Base-by-base conservation (phyloP, 2,797 vertebrate genomes). In the Oreonectes daqikongensis region DNA sequence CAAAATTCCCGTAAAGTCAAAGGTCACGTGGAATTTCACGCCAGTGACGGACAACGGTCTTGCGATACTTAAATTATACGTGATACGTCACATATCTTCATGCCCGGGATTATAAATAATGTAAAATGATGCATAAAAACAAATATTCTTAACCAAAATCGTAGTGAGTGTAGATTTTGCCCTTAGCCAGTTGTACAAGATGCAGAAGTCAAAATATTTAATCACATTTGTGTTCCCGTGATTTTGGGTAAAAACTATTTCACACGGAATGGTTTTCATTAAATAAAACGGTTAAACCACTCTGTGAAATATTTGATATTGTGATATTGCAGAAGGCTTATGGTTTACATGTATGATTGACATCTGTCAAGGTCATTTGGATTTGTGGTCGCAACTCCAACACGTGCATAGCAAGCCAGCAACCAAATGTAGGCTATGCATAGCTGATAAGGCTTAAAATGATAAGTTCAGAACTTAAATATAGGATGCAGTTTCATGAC, bases 311-410 rank as follows among this genome's bases (percentile, higher is more conserved):
- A 10, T 52, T 10, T 11, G n/a, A n/a, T 22, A 22, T 11, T 28
- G 24, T 15, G 3, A 5, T 5, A 5, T 5, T 15, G 12, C 38
- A 28, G 35, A 1, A 46, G 10, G 24, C 60, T 40, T 17, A 20
- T 12, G 11, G 18, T 44, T 15, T 4, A 42, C 38, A 17, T 30
- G 9, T 26, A 38, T 14, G 20, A 46, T 5, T 60, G 55, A 48
- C 74, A 60, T 60, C 75, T 69, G 32, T 63, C 75, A 70, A 77
- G 32, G 75, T 63, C 44, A 53, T 42, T 42, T 69, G 7, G 28
- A 69, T 50, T 50, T 52, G 17, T 40, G 2, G 12, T 30, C 55
- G 30, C 5, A 63, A 30, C 15, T 40, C 20, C 14, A 48, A 15
- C 57, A 20, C 17, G 7, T 28, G 15, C 10, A 35, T 60, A 14